Percentiles rank a stretch among this genome's conserved stretches.
Evolutionary conservation across 2,113 vertebrate genomes (phyloP).

Genomic region (Xerus inauris): DNA sequence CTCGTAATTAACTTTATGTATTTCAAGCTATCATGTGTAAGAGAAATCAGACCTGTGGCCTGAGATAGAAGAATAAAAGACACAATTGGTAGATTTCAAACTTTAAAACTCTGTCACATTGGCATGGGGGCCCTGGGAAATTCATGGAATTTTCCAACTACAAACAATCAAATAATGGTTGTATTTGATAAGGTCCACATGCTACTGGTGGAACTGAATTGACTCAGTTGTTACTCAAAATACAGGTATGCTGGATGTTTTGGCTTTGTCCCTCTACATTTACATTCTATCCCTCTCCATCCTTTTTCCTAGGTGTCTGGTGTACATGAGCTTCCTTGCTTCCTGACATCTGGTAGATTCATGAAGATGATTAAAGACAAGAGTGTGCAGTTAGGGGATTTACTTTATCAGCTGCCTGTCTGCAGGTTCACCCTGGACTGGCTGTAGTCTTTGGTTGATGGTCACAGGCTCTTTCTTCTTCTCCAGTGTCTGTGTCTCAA

Average conservation of each 20-base stretch:
- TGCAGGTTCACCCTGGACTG: neutral
- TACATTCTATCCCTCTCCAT: neutral
- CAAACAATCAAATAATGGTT: neutral
- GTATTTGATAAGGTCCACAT: accelerated
- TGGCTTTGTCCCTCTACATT: neutral
- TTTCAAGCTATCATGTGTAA: neutral
- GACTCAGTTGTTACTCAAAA: neutral
- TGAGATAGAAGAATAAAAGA: neutral
- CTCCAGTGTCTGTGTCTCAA: neutral
- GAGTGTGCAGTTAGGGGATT: neutral
- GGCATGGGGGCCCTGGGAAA: neutral
- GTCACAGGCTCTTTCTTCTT: neutral
- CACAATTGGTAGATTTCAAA: neutral
- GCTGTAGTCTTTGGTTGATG: neutral
- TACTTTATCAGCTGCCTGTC: neutral
- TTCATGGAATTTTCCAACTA: neutral
- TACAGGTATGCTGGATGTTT: neutral
- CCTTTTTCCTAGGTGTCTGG: neutral
- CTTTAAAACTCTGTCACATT: neutral
- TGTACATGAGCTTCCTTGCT: neutral
- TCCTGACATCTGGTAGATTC: neutral
- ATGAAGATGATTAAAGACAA: neutral
- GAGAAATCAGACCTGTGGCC: neutral
- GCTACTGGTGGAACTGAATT: neutral
- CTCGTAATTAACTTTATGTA: neutral